Conservation (phyloP, 2,797 vertebrate species). For the Phataginus tetradactyla region DNA sequence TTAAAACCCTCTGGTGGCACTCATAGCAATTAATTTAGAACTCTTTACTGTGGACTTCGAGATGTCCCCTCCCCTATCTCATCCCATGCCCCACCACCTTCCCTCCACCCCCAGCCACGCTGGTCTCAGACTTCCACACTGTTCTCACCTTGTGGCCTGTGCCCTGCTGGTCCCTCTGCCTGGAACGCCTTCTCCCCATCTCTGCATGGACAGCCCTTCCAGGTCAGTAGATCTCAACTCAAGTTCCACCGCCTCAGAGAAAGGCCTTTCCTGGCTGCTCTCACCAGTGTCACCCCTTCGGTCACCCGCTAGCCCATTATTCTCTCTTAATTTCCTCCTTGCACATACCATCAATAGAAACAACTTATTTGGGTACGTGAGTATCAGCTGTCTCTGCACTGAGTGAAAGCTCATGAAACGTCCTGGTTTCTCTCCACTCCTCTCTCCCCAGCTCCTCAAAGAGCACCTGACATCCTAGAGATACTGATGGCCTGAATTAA, state of each 20-base stretch:
- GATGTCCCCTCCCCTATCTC: background rate
- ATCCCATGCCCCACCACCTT: background rate
- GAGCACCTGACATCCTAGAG: background rate
- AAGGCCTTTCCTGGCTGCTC: background rate
- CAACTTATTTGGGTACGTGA: background rate
- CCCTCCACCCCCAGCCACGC: background rate
- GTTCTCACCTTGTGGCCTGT: background rate
- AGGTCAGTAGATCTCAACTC: background rate
- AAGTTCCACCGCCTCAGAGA: background rate
- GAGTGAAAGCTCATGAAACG: background rate
- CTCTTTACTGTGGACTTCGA: background rate
- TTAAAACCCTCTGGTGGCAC: background rate
- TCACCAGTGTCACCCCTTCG: fast-evolving
- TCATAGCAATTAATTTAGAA: background rate
- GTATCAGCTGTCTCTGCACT: background rate
- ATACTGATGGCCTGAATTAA: background rate
- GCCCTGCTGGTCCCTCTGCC: background rate
- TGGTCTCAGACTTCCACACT: background rate
- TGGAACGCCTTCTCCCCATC: background rate
- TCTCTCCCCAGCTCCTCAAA: background rate
- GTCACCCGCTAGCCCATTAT: background rate
- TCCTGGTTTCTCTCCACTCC: background rate
- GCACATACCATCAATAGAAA: background rate
- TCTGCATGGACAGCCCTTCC: background rate
- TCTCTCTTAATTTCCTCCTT: background rate